phyloP scores from a whole-genome alignment of 2,113 vertebrate genomes.

The Poicephalus meyeri region DNA sequence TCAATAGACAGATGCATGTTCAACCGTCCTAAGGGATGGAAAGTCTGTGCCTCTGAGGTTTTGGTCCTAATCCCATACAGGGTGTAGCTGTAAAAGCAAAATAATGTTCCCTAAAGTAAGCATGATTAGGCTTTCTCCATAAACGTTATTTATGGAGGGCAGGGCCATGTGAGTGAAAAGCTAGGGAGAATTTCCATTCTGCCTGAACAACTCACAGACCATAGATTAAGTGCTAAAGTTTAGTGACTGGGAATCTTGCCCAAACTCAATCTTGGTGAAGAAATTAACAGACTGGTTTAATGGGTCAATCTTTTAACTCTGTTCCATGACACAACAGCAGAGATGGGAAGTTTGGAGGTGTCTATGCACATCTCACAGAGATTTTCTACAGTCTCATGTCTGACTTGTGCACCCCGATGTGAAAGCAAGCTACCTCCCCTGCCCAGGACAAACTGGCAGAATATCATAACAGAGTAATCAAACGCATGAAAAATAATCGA shows the following conservation, averaged over 20 bases:
- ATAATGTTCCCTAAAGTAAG: neutral
- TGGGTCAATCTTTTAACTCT: neutral
- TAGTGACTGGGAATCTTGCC: conserved; percentile 28
- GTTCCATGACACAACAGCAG: neutral
- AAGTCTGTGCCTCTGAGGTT: neutral
- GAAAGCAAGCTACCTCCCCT: neutral
- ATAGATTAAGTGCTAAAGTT: conserved; percentile 16
- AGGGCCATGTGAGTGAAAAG: neutral
- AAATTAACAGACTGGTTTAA: neutral
- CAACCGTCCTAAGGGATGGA: neutral
- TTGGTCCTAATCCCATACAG: neutral
- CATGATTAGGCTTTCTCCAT: neutral
- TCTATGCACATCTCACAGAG: neutral
- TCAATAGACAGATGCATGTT: fast-evolving
- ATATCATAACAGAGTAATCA: neutral
- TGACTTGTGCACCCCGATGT: neutral
- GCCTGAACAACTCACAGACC: neutral
- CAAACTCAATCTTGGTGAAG: neutral
- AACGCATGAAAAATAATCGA: neutral
- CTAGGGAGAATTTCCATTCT: conserved; percentile 24
- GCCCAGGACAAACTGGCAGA: neutral
- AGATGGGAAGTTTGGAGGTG: neutral
- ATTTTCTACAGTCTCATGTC: neutral
- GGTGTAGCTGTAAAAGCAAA: conserved; percentile 34
- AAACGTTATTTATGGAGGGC: neutral